Evolutionary conservation across 2,113 vertebrate species (phyloP).

Genomic region (Anser cygnoides): DNA sequence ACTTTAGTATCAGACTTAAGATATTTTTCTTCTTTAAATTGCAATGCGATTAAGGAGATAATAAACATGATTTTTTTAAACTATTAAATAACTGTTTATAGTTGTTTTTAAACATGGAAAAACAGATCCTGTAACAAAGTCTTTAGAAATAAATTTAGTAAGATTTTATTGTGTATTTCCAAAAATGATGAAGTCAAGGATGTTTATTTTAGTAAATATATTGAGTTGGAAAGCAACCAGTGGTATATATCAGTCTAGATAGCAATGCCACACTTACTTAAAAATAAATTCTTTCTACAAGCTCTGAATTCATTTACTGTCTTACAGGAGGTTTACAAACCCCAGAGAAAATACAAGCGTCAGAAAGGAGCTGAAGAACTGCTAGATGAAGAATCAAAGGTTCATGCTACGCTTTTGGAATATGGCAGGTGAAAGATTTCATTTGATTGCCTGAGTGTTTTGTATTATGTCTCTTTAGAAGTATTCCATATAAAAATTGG

Average conservation of each 20-base stretch:
- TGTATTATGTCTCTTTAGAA: not conserved
- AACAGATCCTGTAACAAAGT: not conserved
- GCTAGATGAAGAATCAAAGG: conserved; percentile 91
- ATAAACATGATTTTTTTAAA: no score
- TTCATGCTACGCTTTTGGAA: conserved; percentile 93
- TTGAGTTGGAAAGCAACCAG: not conserved
- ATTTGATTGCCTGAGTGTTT: not conserved
- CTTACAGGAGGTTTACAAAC: conserved; percentile 91
- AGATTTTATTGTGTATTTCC: not conserved
- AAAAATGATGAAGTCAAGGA: not conserved
- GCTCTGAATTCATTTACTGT: not conserved
- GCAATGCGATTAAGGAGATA: not conserved
- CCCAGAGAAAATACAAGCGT: conserved; percentile 90
- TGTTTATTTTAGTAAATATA: not conserved
- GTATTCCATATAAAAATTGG: not conserved
- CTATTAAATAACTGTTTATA: not conserved
- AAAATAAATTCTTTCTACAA: not conserved
- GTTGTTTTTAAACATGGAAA: not conserved
- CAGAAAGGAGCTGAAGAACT: conserved; percentile 86
- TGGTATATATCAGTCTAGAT: not conserved
- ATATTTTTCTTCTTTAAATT: not conserved
- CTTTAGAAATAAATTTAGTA: not conserved
- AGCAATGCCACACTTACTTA: not conserved
- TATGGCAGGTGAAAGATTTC: conserved; percentile 87
- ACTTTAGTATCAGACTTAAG: not conserved